Base-by-base conservation (phyloP, 2,113 vertebrate species). In the Leiothrix lutea region DNA sequence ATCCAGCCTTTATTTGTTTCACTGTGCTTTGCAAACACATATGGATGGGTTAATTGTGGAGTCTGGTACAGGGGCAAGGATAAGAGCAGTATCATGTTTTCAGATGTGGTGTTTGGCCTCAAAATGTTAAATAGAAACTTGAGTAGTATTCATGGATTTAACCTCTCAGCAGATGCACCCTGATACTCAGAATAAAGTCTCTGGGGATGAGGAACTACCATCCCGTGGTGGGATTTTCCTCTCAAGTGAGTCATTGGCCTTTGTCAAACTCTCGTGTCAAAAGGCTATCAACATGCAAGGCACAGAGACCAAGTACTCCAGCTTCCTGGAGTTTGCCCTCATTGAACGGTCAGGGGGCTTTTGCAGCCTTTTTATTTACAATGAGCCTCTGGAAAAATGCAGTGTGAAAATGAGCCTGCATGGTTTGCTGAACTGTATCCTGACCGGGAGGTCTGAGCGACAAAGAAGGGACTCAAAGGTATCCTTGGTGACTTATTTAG, bases 111-210 rank as follows among this genome's bases (percentile, higher is more conserved):
- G 26, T 80, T 82, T 93, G 67, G 20, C 31, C 48, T 71, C 47
- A 57, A 53, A 81, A 57, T 40, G 10, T 80, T 86, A 80, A 92
- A 84, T 22, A 62, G 77, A 78, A 91, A 92, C 7, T 69, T 69
- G 47, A 61, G 47, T 13, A 42, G 25, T 45, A 50, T 78, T 80
- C 21, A 50, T 38, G 75, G 38, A 15, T 89, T 90, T 70, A 67
- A 85, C 33, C 21, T 85, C 80, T 71, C 61, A 77, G 80, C 56
- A 83, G 69, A 93, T 53, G 51, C 17, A 74, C 51, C 19, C 5
- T 36, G n/a, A 86, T 64, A 54, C 38, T 77, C 40, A 75, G 51
- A 67, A 80, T 94, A 69, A 80, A 91, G 24, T 9, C 36, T 84
- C 58, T 62, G 78, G 74, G 31, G 44, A 77, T 50, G 66, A 71